Conservation (phyloP, 1,140 invertebrate genomes). For the Heliconius hermathena region DNA sequence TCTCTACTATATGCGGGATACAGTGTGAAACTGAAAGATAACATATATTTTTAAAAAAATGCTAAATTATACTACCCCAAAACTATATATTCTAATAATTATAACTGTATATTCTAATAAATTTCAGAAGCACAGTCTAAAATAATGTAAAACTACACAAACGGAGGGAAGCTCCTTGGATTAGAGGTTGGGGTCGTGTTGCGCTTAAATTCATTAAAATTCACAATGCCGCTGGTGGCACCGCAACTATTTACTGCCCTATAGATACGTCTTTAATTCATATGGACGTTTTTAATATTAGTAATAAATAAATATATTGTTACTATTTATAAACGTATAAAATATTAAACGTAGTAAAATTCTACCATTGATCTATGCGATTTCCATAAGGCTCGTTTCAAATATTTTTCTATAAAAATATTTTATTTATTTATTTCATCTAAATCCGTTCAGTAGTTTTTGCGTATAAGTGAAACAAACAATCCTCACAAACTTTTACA, state of each 20-base stretch:
- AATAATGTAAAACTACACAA: conserved; percentile 61
- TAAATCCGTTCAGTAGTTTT: no score
- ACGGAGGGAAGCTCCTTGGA: conserved; percentile 44
- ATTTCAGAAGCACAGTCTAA: not conserved
- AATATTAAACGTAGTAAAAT: no score
- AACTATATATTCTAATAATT: not conserved
- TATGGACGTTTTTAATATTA: not conserved
- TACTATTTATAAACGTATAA: not conserved
- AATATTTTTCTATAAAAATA: no score
- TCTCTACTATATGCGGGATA: no score
- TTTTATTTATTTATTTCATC: no score
- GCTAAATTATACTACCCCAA: no score
- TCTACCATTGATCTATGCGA: no score
- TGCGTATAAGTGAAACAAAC: no score
- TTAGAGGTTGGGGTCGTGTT: conserved; percentile 48
- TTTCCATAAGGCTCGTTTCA: no score
- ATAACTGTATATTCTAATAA: not conserved
- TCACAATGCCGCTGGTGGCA: conserved; percentile 45
- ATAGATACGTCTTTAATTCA: conserved; percentile 6
- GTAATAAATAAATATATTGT: not conserved
- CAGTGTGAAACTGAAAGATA: no score
- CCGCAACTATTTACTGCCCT: conserved; percentile 33
- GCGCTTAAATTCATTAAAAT: conserved; percentile 57
- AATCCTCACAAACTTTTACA: no score
- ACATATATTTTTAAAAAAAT: no score